phyloP scores from a whole-genome alignment of 2,113 vertebrate species.

The Chaetura pelagica region DNA sequence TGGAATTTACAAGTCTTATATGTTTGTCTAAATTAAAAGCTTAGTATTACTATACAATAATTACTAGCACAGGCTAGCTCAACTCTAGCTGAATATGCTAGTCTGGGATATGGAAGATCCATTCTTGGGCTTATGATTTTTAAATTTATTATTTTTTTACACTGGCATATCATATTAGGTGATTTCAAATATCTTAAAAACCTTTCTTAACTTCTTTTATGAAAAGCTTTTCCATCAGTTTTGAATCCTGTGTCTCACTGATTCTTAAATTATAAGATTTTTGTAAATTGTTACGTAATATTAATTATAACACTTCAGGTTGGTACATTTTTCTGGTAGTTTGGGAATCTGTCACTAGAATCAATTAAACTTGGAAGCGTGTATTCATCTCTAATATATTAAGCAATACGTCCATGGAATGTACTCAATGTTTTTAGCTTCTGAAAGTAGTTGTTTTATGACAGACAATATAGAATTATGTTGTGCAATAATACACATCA shows the following conservation, averaged over 20 bases:
- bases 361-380: not conserved
- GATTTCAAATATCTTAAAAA: not conserved
- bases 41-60: not conserved
- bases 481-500: not conserved
- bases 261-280: not conserved
- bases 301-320: not conserved
- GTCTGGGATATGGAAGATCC: not conserved
- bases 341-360: slow-evolving; percentile 8
- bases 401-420: not conserved
- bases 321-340: not conserved
- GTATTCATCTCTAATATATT: not conserved
- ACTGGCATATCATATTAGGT: not conserved
- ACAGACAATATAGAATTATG: not conserved
- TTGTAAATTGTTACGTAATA: not conserved
- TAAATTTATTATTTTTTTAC: not conserved
- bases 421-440: not conserved
- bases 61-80: not conserved
- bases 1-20: slow-evolving; percentile 36
- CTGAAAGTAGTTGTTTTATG: not conserved
- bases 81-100: not conserved
- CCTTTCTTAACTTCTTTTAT: not conserved
- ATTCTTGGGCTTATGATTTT: not conserved
- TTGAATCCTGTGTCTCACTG: not conserved
- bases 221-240: not conserved
- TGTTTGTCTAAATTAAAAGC: slow-evolving; percentile 40